phyloP scores from a whole-genome alignment of 2,888 invertebrate species.

The Boloria selene region DNA sequence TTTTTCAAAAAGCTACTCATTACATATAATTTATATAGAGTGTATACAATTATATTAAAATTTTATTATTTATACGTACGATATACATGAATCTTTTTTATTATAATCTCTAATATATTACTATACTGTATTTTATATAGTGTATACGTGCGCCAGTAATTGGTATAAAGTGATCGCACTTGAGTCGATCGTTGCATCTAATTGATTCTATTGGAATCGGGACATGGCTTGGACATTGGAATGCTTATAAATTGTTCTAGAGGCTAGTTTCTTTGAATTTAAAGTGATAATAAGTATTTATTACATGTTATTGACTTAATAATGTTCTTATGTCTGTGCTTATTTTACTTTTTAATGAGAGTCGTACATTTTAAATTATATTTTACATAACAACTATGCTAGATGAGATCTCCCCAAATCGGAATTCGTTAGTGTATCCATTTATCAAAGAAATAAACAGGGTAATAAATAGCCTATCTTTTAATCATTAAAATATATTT shows the following conservation, averaged over 20 bases:
- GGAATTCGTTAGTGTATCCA: too few species aligned
- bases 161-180: slow-evolving; percentile 46
- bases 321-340: not conserved
- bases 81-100: not conserved
- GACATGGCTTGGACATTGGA: slow-evolving; percentile 33
- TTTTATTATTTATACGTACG: not conserved
- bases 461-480: too few species aligned
- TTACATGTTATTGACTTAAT: slow-evolving; percentile 17
- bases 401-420: too few species aligned
- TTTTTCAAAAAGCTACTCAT: too few species aligned
- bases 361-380: too few species aligned
- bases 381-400: too few species aligned
- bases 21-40: too few species aligned
- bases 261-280: slow-evolving; percentile 21
- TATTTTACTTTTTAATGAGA: not conserved
- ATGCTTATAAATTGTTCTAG: slow-evolving; percentile 31
- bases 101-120: not conserved
- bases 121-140: slow-evolving; percentile 12
- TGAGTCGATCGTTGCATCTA: slow-evolving; percentile 42
- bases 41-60: too few species aligned
- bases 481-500: too few species aligned
- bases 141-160: slow-evolving; percentile 34
- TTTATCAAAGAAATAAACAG: too few species aligned
- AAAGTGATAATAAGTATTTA: slow-evolving; percentile 18
- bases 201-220: slow-evolving; percentile 45